phyloP scores from a whole-genome alignment of 2,113 vertebrate species.

The Sceloporus tristichus region DNA sequence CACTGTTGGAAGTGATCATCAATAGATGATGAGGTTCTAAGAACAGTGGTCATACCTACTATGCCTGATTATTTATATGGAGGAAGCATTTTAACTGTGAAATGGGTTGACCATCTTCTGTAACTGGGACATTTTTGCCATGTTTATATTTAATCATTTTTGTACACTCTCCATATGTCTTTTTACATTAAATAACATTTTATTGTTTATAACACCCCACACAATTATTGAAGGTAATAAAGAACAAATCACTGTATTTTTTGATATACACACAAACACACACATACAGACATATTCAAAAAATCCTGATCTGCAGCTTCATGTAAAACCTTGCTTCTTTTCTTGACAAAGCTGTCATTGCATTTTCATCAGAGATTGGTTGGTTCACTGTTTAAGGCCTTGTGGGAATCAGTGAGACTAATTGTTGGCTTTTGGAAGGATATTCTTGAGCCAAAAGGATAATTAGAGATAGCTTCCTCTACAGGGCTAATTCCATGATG shows the following conservation, averaged over 20 bases:
- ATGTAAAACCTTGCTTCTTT: neutral
- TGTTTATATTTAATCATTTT: neutral
- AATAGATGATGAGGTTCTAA: too few relatives aligned
- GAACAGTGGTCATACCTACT: neutral
- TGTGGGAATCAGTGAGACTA: neutral
- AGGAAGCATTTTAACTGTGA: neutral
- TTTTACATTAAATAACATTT: neutral
- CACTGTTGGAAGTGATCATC: too few relatives aligned
- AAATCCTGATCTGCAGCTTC: neutral
- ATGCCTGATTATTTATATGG: neutral
- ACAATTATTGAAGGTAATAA: too few relatives aligned
- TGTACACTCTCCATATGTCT: neutral
- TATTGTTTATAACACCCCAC: too few relatives aligned
- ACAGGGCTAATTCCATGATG: neutral
- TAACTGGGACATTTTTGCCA: neutral
- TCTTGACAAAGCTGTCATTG: neutral
- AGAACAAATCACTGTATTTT: neutral
- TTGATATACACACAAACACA: neutral
- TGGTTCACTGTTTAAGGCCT: neutral
- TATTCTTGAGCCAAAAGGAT: too few relatives aligned
- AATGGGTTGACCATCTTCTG: neutral
- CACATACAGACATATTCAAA: too few relatives aligned
- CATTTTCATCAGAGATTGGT: neutral
- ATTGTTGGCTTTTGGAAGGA: neutral
- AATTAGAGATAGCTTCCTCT: neutral